These are phyloP conservation scores for Platyrinchus mystaceus DNA, from an alignment of 2,797 vertebrate species.

Conservation along the genomic window DNA sequence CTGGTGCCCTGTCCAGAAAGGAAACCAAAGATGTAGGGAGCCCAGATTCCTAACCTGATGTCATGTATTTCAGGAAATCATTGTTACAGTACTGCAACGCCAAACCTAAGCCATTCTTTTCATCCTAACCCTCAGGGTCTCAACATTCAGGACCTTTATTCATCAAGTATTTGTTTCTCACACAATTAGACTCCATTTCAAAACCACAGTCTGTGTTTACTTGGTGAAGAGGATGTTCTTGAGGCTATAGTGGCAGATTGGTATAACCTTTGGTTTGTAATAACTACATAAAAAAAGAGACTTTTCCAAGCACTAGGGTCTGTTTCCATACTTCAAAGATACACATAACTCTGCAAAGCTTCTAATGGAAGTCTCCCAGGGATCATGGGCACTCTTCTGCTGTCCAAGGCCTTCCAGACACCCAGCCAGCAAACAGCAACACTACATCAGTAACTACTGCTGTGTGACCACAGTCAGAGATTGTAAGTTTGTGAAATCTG, in stretches of 20 bases:
- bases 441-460: neutral
- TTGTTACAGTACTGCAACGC: neutral
- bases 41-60: rapidly evolving
- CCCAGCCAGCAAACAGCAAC: neutral
- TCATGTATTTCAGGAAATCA: neutral
- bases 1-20: neutral
- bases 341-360: neutral
- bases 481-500: neutral
- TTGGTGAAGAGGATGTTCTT: neutral
- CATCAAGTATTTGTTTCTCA: neutral
- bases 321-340: neutral
- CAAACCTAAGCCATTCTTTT: neutral
- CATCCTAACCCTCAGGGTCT: neutral
- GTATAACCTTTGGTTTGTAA: neutral
- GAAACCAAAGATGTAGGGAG: neutral
- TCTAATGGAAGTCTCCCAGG: neutral
- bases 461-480: neutral
- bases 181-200: neutral
- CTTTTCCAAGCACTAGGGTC: neutral
- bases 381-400: neutral
- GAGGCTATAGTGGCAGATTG: neutral
- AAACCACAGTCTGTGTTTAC: neutral
- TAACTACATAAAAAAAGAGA: neutral
- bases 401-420: neutral
- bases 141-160: neutral